Evolutionary conservation across 2,113 vertebrate species (phyloP).

Genomic region (Oxygymnocypris stewartii): DNA sequence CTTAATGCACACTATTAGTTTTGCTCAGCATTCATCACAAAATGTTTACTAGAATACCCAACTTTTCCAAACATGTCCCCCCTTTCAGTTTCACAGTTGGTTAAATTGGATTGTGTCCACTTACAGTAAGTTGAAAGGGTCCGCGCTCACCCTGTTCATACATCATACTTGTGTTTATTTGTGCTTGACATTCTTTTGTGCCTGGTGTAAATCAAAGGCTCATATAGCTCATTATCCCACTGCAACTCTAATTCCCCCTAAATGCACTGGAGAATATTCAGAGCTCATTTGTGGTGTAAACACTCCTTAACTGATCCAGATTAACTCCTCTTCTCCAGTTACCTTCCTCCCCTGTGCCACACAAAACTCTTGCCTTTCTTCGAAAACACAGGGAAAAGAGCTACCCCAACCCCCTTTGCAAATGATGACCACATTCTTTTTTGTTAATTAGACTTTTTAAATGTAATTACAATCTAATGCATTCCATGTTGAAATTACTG

Average conservation of each 20-base stretch:
- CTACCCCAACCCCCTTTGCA: constrained; percentile 52
- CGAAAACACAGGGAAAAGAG: constrained; percentile 15
- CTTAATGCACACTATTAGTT: not conserved
- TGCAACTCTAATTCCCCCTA: constrained; percentile 69
- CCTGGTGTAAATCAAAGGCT: constrained; percentile 75
- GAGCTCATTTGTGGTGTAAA: constrained; percentile 79
- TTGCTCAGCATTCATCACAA: not conserved
- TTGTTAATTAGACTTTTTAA: constrained; percentile 75
- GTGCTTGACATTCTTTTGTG: constrained; percentile 71
- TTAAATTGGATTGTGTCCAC: constrained; percentile 43
- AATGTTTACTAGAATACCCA: not conserved
- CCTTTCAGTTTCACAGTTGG: constrained; percentile 9
- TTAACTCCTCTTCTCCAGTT: constrained; percentile 74
- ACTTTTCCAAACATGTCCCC: not conserved
- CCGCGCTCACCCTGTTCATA: constrained; percentile 25
- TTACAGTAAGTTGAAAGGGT: constrained; percentile 48
- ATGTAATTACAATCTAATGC: constrained; percentile 72
- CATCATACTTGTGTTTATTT: constrained; percentile 73
- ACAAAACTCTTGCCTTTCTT: constrained; percentile 57
- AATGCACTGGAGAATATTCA: constrained; percentile 75
- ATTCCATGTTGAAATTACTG: constrained; percentile 68
- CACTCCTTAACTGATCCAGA: constrained; percentile 78
- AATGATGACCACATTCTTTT: constrained; percentile 61
- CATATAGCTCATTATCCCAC: constrained; percentile 73
- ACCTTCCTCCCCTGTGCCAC: constrained; percentile 62